Evolutionary conservation across 2,888 invertebrate species (phyloP), one percentile per base, ranked within the genome.

Genomic region (Trilocha varians): DNA sequence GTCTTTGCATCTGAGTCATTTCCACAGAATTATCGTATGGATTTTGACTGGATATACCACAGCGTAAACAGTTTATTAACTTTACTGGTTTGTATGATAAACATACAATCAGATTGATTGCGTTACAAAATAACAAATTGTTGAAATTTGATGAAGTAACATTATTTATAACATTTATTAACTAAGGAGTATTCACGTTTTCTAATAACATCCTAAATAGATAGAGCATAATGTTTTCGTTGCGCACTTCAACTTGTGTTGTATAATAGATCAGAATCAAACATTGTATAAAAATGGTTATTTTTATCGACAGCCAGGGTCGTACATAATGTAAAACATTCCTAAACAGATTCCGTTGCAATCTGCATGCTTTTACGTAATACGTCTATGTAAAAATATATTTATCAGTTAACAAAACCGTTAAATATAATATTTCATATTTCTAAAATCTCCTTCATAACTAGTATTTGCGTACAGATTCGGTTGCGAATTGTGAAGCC

Each of bases 1-100:
- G 53, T 55, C 50, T 58, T 62, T 57, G 52, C 56, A 49, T 62
- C 65, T 80, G 78, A 80, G 60, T 79, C 78, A 80, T 66, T 65
- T 61, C 55, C 55, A 64, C 70, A 55, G 63, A 78, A 72, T 77
- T 74, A 78, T 68, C 71, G 67, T 65, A 59, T 69, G 70, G 70
- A 65, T 65, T 55, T 57, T 54, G 56, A 57, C 64, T 68, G 65
- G 62, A 69, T 11, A 25, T 25, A 25, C 25, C 11, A n/a, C n/a
- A n/a, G n/a, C n/a, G n/a, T n/a, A n/a, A n/a, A n/a, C n/a, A n/a
- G n/a, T n/a, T n/a, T n/a, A n/a, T n/a, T n/a, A n/a, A n/a, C n/a
- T n/a, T n/a, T n/a, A n/a, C n/a, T n/a, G n/a, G n/a, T n/a, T n/a
- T n/a, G n/a, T n/a, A n/a, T n/a, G n/a, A n/a, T n/a, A n/a, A n/a